Base-by-base conservation (phyloP, 2,888 invertebrate species). In the Dolichomitus sp. region DNA sequence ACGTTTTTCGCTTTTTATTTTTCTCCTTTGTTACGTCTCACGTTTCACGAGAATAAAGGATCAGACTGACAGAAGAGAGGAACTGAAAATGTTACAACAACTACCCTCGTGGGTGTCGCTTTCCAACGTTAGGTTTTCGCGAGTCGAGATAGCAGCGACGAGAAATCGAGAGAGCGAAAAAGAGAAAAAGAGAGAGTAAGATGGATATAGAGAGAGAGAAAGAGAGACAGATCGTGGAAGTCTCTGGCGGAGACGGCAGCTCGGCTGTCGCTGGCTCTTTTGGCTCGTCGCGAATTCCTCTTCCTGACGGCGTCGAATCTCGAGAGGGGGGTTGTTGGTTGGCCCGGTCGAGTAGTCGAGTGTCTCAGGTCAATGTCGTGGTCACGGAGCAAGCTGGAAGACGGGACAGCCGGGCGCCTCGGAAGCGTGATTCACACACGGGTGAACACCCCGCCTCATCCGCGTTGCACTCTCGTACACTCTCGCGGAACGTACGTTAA, bases 351-450 rank as follows among this genome's bases (percentile, higher is more conserved):
- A 27, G 23, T 69, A 37, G 9, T 37, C 6, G 9, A 6, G 7
- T 48, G 23, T 57, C 80, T 76, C 76, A 83, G 88, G 87, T 89
- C 89, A 90, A 90, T 88, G 89, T 88, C 89, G 89, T 77, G 84
- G 83, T 81, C 78, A 85, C 83, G 70, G 85, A 14, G 85, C 82
- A 81, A 80, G 69, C 73, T 83, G 83, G 77, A 85, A 81, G 72
- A 86, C 88, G 84, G 89, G 87, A 87, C 84, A 87, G 88, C 86
- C 88, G 87, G 89, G 88, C 87, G 86, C 88, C 87, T 85, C 84
- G 70, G 78, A 74, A 89, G 90, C 89, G 91, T 91, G 91, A 91
- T 89, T 91, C 91, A 91, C 90, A 85, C 89, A 91, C 90, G 89
- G 89, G 85, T 87, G 86, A 86, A 85, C 87, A 89, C 87, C 88